phyloP scores from a whole-genome alignment of 1,140 invertebrate genomes.

The Solen grandis region DNA sequence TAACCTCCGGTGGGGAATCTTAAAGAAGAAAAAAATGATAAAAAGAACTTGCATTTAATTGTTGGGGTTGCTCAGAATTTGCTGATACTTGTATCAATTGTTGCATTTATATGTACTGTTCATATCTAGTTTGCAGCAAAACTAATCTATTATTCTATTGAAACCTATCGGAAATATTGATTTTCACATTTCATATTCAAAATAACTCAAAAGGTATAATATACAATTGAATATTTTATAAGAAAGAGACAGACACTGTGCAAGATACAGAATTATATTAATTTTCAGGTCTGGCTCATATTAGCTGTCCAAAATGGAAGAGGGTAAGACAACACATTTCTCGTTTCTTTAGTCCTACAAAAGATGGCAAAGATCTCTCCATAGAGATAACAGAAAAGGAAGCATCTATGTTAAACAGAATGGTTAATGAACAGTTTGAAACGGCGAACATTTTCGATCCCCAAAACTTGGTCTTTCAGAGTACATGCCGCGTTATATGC shows the following conservation, averaged over 20 bases:
- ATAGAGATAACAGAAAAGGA: neutral
- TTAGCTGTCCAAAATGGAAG: neutral
- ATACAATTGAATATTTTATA: no score
- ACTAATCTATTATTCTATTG: neutral
- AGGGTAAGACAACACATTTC: no score
- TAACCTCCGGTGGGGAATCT: no score
- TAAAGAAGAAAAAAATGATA: no score
- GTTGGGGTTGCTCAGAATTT: neutral
- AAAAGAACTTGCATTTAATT: neutral
- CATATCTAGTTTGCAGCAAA: neutral
- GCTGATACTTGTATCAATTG: no score
- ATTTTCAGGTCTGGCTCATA: neutral
- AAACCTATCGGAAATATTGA: no score
- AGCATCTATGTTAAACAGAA: neutral
- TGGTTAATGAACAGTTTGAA: neutral
- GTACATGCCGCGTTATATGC: neutral
- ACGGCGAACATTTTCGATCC: neutral
- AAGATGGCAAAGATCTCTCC: neutral
- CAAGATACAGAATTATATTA: neutral
- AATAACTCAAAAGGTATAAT: no score
- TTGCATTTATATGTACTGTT: neutral
- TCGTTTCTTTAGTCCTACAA: no score
- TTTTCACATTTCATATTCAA: no score
- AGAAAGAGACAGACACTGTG: neutral
- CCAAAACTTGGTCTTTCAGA: neutral